These are phyloP conservation scores for Cyclargus thomasi DNA, from an alignment of 1,140 invertebrate species.

Conservation along the genomic window DNA sequence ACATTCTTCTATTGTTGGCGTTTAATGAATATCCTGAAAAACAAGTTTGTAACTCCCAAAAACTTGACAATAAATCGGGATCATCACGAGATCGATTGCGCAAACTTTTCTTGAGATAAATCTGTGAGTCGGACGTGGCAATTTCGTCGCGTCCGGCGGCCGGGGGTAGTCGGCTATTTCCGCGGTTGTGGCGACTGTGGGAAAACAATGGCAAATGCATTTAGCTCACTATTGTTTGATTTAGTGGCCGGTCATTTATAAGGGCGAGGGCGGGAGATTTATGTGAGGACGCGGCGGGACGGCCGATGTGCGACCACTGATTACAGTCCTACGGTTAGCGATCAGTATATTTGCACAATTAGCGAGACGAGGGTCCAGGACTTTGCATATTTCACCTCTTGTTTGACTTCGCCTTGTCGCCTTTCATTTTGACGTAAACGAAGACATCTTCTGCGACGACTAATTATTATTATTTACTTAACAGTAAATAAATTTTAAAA, in stretches of 20 bases:
- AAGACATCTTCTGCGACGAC: not conserved
- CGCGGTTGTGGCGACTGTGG: not conserved
- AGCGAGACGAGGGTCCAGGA: slow-evolving; percentile 9
- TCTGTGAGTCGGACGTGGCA: not conserved
- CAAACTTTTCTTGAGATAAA: not conserved
- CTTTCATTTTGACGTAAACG: not conserved
- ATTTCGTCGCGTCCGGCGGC: not conserved
- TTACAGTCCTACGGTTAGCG: not conserved
- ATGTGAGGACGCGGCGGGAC: not conserved
- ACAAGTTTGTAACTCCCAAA: not conserved
- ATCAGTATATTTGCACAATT: slow-evolving; percentile 6
- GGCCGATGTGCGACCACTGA: not conserved
- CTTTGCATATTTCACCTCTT: slow-evolving; percentile 2
- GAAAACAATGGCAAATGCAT: slow-evolving; percentile 10
- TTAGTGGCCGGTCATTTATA: not conserved
- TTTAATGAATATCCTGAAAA: not conserved
- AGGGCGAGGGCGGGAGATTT: not conserved
- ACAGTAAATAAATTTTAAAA: too few relatives aligned
- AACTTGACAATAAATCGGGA: not conserved
- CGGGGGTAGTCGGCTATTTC: not conserved
- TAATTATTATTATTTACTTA: too few relatives aligned
- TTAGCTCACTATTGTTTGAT: slow-evolving; percentile 14
- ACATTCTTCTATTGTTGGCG: not conserved
- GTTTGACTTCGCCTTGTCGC: not conserved
- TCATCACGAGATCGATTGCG: not conserved